Percentiles rank a stretch among this genome's conserved stretches.
Conservation (phyloP, 2,113 vertebrate species). For the Phoenicopterus ruber region DNA sequence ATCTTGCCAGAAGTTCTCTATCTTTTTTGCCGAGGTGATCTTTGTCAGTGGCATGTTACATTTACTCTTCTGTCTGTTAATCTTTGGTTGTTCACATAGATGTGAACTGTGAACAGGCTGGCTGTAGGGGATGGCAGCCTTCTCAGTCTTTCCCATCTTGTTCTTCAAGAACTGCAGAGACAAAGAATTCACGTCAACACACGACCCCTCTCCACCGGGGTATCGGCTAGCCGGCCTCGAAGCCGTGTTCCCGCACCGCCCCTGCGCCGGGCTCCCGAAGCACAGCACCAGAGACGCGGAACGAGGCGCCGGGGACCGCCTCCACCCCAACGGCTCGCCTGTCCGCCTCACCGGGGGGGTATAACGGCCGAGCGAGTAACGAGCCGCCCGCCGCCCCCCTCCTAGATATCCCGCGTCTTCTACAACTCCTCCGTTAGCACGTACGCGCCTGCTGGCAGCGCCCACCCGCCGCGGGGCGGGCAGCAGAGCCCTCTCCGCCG, state of each 20-base stretch:
- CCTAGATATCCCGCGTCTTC: background rate
- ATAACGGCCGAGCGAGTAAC: too few species aligned
- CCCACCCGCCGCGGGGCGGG: background rate
- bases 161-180: conserved; percentile 83
- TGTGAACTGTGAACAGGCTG: conserved; percentile 73
- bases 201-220: background rate
- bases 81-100: conserved; percentile 76
- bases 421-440: too few species aligned
- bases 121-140: conserved; percentile 65
- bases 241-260: too few species aligned
- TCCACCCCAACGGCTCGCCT: too few species aligned
- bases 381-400: too few species aligned
- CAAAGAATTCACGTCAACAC: conserved; percentile 43
- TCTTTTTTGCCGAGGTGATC: conserved; percentile 69
- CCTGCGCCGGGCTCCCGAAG: too few species aligned
- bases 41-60: conserved; percentile 64
- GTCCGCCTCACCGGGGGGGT: background rate
- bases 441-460: background rate
- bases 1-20: conserved; percentile 76
- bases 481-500: background rate
- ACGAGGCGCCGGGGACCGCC: too few species aligned
- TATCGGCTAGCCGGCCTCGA: fast-evolving
- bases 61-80: conserved; percentile 78
- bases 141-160: conserved; percentile 82
- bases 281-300: too few species aligned